Conservation (phyloP, 2,797 vertebrate species). For the Chiloscyllium punctatum region DNA sequence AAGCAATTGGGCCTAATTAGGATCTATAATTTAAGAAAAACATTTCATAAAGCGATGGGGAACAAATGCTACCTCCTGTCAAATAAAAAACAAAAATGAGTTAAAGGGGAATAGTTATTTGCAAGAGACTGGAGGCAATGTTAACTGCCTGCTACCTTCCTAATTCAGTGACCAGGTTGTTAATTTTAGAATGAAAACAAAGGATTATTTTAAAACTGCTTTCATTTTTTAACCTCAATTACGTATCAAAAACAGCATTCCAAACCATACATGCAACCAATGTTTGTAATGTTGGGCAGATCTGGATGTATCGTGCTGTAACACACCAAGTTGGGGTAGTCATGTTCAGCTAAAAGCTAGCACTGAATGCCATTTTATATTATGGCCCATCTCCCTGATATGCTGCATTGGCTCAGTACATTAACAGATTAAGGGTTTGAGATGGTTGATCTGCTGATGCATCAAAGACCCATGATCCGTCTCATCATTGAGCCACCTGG, state of each 20-base stretch:
- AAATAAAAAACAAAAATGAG: too few species aligned
- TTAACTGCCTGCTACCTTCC: not conserved
- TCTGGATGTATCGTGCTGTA: not conserved
- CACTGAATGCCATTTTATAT: not conserved
- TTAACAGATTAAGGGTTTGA: not conserved
- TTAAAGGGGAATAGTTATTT: too few species aligned
- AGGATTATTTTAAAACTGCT: not conserved
- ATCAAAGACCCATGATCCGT: not conserved
- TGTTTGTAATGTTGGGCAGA: not conserved
- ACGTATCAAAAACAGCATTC: not conserved
- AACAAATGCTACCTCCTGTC: too few species aligned
- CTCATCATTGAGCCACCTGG: not conserved
- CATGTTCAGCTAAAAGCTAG: not conserved
- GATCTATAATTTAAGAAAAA: not conserved
- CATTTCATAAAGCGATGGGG: too few species aligned
- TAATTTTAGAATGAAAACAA: not conserved
- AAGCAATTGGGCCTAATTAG: not conserved
- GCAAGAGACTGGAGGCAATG: not conserved
- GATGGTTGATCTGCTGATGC: not conserved
- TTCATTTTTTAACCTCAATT: not conserved
- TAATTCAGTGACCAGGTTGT: not conserved
- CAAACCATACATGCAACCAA: not conserved
- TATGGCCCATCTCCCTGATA: too few species aligned
- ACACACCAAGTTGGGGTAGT: not conserved
- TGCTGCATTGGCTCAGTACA: too few species aligned